These are phyloP conservation scores for Cheilosia pagana DNA, from an alignment of 2,888 invertebrate genomes.

Conservation along the genomic window DNA sequence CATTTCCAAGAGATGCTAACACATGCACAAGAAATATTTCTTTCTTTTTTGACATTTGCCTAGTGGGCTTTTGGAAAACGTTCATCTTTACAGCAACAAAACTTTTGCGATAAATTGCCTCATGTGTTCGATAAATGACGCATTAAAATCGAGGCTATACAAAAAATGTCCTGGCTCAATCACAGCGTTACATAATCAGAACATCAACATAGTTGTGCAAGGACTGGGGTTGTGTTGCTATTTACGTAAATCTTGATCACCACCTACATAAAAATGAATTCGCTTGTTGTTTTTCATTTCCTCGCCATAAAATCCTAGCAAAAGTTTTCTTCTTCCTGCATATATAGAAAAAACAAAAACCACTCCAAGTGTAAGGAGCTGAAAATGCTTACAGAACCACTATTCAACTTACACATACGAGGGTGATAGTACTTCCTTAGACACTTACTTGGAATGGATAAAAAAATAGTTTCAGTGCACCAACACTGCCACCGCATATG, in stretches of 20 bases:
- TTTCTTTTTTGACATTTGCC: neutral
- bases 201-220: neutral
- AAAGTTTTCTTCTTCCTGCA: conserved; percentile 31
- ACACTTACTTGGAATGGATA: conserved; percentile 1
- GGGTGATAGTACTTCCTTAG: neutral
- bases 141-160: conserved; percentile 31
- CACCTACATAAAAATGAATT: conserved; percentile 47
- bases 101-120: conserved; percentile 17
- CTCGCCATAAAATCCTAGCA: conserved; percentile 16
- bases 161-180: conserved; percentile 23
- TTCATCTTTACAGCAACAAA: conserved; percentile 31
- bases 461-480: conserved; percentile 13
- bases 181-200: conserved; percentile 48
- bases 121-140: conserved; percentile 35
- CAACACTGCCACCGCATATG: conserved; percentile 37
- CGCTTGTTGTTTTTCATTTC: conserved; percentile 23
- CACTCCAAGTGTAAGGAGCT: conserved; percentile 47
- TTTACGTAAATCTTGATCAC: conserved; percentile 49
- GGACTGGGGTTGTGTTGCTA: neutral
- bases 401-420: conserved; percentile 34
- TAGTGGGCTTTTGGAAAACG: conserved; percentile 28
- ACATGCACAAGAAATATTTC: neutral
- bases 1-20: conserved; percentile 14
- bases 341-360: conserved; percentile 7
- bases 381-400: conserved; percentile 35